A percentile compares a stretch with the other conserved stretches of the same genome.
These are phyloP conservation scores for Rotaria sp. DNA, from an alignment of 2,888 invertebrate genomes.

Conservation along the genomic window DNA sequence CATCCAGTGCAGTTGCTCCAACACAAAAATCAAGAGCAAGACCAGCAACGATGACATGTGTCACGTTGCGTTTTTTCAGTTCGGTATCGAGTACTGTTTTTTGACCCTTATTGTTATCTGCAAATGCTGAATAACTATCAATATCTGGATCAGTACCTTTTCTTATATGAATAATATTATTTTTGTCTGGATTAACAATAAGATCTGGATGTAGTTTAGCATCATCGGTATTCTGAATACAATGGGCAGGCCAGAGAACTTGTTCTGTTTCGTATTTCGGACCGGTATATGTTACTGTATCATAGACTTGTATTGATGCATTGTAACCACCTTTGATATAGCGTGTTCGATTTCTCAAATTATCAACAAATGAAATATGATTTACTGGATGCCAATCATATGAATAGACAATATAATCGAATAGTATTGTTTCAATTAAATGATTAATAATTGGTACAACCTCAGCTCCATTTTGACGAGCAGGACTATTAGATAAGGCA, in stretches of 20 bases:
- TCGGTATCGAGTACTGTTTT: no score
- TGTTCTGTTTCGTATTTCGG: slow-evolving; percentile 72
- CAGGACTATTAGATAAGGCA: slow-evolving; percentile 80
- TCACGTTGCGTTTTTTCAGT: no score
- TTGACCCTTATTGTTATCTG: no score
- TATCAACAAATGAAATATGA: slow-evolving; percentile 57
- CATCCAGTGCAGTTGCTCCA: no score
- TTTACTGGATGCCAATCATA: slow-evolving; percentile 93
- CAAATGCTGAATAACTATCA: slow-evolving; percentile 77
- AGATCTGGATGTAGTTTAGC: slow-evolving; percentile 82
- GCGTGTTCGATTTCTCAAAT: no score
- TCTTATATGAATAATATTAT: slow-evolving; percentile 46
- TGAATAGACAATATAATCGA: slow-evolving; percentile 82
- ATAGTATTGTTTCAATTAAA: slow-evolving; percentile 59
- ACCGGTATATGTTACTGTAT: slow-evolving; percentile 83
- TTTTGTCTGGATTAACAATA: slow-evolving; percentile 54
- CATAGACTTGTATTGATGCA: slow-evolving; percentile 50
- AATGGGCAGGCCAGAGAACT: slow-evolving; percentile 87
- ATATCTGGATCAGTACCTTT: slow-evolving; percentile 82
- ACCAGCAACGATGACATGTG: no score
- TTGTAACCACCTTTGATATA: no score
- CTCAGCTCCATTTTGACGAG: slow-evolving; percentile 69
- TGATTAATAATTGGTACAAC: slow-evolving; percentile 83
- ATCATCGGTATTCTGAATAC: slow-evolving; percentile 89
- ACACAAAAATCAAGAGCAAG: no score